Percentiles rank a stretch among this genome's conserved stretches.
Conservation (phyloP, 2,113 vertebrate species). For the Onychorhynchus coronatus region DNA sequence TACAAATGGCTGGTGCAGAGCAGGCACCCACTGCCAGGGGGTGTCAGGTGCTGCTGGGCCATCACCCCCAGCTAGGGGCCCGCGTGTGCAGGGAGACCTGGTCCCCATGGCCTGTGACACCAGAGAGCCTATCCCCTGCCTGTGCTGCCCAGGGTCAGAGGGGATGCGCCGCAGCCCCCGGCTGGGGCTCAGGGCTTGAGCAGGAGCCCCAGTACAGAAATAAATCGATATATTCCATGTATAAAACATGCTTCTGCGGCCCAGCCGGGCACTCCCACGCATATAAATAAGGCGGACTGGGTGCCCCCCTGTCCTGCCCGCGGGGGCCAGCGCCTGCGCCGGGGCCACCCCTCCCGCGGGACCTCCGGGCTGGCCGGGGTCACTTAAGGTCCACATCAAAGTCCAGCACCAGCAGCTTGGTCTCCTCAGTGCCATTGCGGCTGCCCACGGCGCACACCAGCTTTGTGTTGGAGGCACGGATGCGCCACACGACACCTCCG, state of each 20-base stretch:
- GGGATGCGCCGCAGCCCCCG: accelerated
- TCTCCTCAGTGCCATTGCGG: slow-evolving; percentile 70
- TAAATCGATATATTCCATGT: background rate
- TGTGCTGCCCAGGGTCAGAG: accelerated
- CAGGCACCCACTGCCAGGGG: too few species aligned
- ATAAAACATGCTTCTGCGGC: slow-evolving; percentile 10
- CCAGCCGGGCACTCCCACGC: background rate
- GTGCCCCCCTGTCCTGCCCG: background rate
- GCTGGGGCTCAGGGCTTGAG: background rate
- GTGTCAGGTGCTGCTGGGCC: too few species aligned
- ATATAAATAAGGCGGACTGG: background rate
- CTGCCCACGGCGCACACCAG: slow-evolving; percentile 67
- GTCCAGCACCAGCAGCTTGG: slow-evolving; percentile 72
- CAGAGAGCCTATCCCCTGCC: too few species aligned
- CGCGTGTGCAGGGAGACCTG: background rate
- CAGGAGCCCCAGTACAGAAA: background rate
- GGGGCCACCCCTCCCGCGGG: background rate
- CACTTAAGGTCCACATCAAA: slow-evolving; percentile 66
- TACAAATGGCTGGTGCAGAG: background rate
- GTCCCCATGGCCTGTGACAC: background rate
- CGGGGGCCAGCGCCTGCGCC: slow-evolving; percentile 15
- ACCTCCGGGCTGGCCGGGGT: background rate
- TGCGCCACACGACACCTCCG: slow-evolving; percentile 60
- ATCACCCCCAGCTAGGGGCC: background rate
- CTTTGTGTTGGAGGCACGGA: slow-evolving; percentile 64